Evolutionary conservation across 2,113 vertebrate species (phyloP).

Genomic region (Cervus canadensis): DNA sequence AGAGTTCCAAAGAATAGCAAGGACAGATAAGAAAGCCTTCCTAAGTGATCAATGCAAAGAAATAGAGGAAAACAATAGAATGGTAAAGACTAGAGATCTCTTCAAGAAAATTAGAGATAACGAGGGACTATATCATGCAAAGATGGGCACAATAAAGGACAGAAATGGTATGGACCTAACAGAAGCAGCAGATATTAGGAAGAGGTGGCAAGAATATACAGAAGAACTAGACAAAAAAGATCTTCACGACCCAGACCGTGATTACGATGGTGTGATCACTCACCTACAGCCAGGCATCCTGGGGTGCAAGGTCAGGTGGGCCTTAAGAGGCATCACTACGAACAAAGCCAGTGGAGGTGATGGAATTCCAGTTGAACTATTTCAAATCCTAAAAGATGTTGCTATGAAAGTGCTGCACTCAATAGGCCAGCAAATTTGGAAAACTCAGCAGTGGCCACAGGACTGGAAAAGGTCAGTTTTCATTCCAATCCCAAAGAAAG

Average conservation of each 20-base stretch:
- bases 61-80: neutral
- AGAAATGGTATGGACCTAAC: neutral
- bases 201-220: neutral
- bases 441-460: neutral
- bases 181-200: neutral
- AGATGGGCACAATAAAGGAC: neutral
- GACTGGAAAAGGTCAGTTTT: neutral
- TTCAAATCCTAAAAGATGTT: neutral
- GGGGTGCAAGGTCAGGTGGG: neutral
- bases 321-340: fast-evolving
- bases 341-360: neutral
- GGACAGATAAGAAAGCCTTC: neutral
- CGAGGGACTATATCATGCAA: neutral
- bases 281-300: neutral
- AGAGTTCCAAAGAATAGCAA: neutral
- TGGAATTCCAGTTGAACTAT: neutral
- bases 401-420: neutral
- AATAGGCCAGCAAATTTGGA: neutral
- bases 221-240: neutral
- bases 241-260: neutral
- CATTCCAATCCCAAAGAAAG: neutral
- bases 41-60: neutral
- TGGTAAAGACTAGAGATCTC: neutral
- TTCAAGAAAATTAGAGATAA: neutral
- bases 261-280: neutral